Evolutionary conservation across 2,888 invertebrate species (phyloP).

Genomic region (Temnothorax rugatulus): DNA sequence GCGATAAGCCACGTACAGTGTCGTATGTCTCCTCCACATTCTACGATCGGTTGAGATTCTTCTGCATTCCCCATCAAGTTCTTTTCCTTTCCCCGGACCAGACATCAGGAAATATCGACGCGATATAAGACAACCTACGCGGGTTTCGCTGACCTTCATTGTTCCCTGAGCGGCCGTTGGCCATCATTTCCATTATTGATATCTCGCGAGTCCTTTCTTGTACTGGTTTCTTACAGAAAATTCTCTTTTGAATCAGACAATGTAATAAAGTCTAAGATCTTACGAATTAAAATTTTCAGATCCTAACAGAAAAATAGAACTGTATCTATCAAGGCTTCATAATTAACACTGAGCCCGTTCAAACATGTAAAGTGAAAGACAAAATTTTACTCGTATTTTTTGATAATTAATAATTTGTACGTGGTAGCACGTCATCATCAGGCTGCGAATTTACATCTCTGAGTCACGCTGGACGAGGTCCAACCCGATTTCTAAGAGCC

Average conservation of each 20-base stretch:
- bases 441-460: not conserved
- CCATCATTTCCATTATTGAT: slow-evolving; percentile 61
- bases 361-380: not conserved
- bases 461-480: not conserved
- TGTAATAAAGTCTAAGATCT: not conserved
- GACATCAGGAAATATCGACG: slow-evolving; percentile 60
- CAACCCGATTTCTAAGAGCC: slow-evolving; percentile 35
- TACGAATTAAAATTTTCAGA: not conserved
- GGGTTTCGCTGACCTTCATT: slow-evolving; percentile 66
- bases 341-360: not conserved
- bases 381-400: not conserved
- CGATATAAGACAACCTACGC: slow-evolving; percentile 64
- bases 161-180: slow-evolving; percentile 59
- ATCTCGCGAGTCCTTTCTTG: slow-evolving; percentile 37
- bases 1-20: slow-evolving; percentile 56
- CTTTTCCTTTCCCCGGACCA: slow-evolving; percentile 48
- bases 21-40: slow-evolving; percentile 63
- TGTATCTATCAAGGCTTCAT: not conserved
- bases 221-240: slow-evolving; percentile 31
- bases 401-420: slow-evolving; percentile 6
- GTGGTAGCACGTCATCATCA: not conserved
- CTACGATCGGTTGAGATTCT: slow-evolving; percentile 61
- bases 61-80: slow-evolving; percentile 71
- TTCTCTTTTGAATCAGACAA: not conserved
- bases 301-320: not conserved